Evolutionary conservation across 2,888 invertebrate species (phyloP).

Genomic region (Carabus problematicus): DNA sequence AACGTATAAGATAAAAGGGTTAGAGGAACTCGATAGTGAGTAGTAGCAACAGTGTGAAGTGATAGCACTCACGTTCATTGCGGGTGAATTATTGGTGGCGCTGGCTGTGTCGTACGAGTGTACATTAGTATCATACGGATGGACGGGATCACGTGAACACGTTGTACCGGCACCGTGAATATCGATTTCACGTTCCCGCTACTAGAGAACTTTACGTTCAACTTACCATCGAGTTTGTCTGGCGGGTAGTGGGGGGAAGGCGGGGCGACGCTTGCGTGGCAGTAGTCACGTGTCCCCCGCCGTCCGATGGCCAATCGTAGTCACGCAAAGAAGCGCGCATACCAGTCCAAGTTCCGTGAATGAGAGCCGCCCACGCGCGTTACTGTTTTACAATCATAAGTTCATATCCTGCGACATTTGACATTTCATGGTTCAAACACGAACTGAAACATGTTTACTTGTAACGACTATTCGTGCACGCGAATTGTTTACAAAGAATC

Average conservation of each 20-base stretch:
- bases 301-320: constrained; percentile 4
- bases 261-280: background rate
- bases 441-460: background rate
- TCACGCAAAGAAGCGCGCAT: constrained; percentile 11
- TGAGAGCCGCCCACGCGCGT: constrained; percentile 3
- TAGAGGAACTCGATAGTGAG: too few species aligned
- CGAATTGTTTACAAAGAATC: too few species aligned
- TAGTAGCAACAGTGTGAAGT: too few species aligned
- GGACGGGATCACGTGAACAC: constrained; percentile 3
- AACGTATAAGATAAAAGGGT: too few species aligned
- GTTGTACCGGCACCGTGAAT: constrained; percentile 28
- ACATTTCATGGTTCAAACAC: constrained; percentile 1
- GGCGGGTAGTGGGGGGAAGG: too few species aligned
- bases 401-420: background rate
- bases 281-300: constrained; percentile 8
- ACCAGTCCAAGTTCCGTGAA: background rate
- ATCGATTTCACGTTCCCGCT: constrained; percentile 31
- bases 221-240: too few species aligned
- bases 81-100: constrained; percentile 5
- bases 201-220: background rate
- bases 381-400: background rate
- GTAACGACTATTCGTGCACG: too few species aligned
- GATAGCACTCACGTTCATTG: background rate
- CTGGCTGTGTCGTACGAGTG: background rate
- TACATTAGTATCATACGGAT: background rate